Conservation (phyloP, 2,888 invertebrate species). For the Lutraria lutraria region DNA sequence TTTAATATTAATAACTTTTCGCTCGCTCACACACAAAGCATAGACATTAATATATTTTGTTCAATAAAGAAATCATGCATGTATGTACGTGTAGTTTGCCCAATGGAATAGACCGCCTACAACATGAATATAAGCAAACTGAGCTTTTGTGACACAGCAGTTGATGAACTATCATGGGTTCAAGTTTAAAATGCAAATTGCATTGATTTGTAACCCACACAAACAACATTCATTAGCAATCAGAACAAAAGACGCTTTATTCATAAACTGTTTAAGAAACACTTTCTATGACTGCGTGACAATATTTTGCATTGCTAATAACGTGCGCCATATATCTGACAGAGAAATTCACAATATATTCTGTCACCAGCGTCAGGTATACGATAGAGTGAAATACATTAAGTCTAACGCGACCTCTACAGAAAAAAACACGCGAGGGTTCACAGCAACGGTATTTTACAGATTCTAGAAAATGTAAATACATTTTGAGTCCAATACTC, state of each 20-base stretch:
- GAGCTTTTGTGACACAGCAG: too few species aligned
- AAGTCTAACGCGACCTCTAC: too few species aligned
- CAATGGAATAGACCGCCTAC: neutral
- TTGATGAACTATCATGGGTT: neutral
- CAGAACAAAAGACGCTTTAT: neutral
- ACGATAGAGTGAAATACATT: too few species aligned
- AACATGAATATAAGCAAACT: neutral
- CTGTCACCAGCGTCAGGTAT: too few species aligned
- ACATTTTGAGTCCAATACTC: too few species aligned
- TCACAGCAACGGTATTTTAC: too few species aligned
- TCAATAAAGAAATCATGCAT: neutral
- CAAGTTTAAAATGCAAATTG: neutral
- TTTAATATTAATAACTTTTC: constrained; percentile 1
- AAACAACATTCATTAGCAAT: neutral
- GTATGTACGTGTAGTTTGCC: neutral
- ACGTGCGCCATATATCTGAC: neutral
- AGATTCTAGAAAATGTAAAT: too few species aligned
- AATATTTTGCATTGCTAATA: neutral
- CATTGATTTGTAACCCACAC: neutral
- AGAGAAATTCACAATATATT: neutral
- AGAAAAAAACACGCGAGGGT: too few species aligned
- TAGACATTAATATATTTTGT: neutral
- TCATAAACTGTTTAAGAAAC: neutral
- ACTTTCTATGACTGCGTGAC: neutral
- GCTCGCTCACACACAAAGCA: neutral